Conservation (phyloP, 1,140 invertebrate species). For the Penaeus vannamei region DNA sequence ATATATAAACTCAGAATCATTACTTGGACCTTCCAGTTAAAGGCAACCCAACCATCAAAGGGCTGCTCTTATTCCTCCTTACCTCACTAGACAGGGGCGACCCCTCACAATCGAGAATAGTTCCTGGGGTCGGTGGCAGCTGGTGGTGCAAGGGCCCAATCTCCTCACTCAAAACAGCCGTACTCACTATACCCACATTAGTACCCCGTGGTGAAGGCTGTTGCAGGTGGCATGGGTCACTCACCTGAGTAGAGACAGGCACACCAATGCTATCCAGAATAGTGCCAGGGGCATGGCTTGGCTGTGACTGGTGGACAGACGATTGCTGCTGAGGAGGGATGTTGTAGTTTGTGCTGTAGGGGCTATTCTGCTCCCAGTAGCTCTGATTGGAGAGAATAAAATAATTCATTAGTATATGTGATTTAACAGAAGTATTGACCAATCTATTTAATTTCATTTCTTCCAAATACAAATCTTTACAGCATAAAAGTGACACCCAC, state of each 20-base stretch:
- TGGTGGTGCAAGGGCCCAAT: neutral
- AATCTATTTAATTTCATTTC: neutral
- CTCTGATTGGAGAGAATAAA: conserved; percentile 32
- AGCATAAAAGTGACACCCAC: conserved; percentile 9
- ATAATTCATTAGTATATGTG: neutral
- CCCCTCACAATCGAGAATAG: neutral
- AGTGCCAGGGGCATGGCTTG: neutral
- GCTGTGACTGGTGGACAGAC: conserved; percentile 12
- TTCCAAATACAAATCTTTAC: neutral
- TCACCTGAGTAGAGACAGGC: conserved; percentile 30
- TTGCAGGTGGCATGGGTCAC: conserved; percentile 16
- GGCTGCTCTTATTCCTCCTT: no score
- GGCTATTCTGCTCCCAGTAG: conserved; percentile 61
- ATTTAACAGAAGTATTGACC: no score
- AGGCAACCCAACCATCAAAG: no score
- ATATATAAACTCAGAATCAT: no score
- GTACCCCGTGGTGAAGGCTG: conserved; percentile 20
- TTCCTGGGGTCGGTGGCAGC: conserved; percentile 29
- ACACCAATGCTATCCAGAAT: conserved; percentile 41
- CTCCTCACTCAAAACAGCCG: neutral
- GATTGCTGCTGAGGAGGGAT: neutral
- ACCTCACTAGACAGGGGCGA: no score
- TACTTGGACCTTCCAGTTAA: no score
- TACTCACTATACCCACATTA: conserved; percentile 23
- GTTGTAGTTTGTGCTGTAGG: conserved; percentile 36